Base-by-base conservation (phyloP, 2,797 vertebrate genomes). In the Gymnoscopelus braueri region DNA sequence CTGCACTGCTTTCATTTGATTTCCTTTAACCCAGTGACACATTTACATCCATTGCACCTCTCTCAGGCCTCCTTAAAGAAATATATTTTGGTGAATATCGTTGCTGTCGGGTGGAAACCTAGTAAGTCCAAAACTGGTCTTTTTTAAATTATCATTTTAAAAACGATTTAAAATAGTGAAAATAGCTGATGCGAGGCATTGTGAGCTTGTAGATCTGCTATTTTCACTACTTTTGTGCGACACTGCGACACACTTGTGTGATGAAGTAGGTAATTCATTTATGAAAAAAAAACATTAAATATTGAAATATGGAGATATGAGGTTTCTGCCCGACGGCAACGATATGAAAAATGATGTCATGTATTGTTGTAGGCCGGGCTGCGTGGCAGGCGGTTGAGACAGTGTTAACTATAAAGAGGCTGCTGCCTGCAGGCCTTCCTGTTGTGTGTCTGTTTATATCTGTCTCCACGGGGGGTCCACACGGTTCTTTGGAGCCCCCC, bases 401-500 rank as follows among this genome's bases (percentile, higher is more conserved):
- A 9, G 63, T 32, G 57, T 65, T 60, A 60, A 75, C 64, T 0
- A 32, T 0, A 32, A 63, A 13, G 56, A 66, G 49, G 63, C 70
- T 47, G 71, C 72, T 50, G 66, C 72, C 81, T 71, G 12, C 59
- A 24, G 75, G 71, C 80, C 65, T 14, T 80, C 62, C 56, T 39
- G 6, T 32, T 76, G 57, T 77, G 8, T 60, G 60, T 81, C 52
- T 69, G 80, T 82, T 83, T 85, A 80, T 74, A 79, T 70, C 71
- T 54, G 68, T 52, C 83, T 78, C 82, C 56, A 75, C 69, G 44
- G 74, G 84, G 69, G 75, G 67, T 26, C 58, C 71, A 59, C 47
- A 65, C 71, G 29, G 69, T 65, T 78, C 60, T 57, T 72, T 39
- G 47, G 70, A 79, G 65, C 84, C 50, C 68, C 19, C 15, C 23